Base-by-base conservation (phyloP, 1,140 invertebrate genomes). In the Pseudomyrmex concolor region DNA sequence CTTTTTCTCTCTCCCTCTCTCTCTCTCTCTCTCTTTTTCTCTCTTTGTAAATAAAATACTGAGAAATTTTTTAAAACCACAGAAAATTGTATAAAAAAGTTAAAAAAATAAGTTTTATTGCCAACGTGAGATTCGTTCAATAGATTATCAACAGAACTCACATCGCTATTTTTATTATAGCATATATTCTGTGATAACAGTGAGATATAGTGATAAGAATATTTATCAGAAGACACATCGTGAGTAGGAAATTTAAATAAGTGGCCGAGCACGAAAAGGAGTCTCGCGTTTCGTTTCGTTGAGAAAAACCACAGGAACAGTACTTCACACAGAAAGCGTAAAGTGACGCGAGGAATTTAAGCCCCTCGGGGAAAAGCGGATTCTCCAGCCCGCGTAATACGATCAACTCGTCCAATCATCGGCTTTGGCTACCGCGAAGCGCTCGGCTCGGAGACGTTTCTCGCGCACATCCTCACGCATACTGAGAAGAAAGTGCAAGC, bases 361-460 rank as follows among this genome's bases (percentile, higher is more conserved):
- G 50, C 48, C 43, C 72, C 57, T 51, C 12, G 19, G 25, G 34
- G 43, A 71, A 74, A 73, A 83, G 77, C 64, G 34, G 34, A 34
- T 82, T 85, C 63, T 67, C 22, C 64, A 48, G 72, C 54, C 57
- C 19, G 25, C 59, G 50, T 86, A 86, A 85, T 86, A 70, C 76
- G 84, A 85, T 86, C 70, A 83, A 86, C 62, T 70, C 59, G 57
- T 71, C 70, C 85, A 83, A 86, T 86, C 77, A 86, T 86, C 77
- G 70, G 78, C 84, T 86, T 86, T 76, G 59, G 71, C 70, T 66
- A 76, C 13, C 66, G 43, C 63, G 25, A 76, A 76, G 73, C 51
- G 54, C 19, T 55, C 70, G 12, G 54, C 19, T 55, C 70, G 15
- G 67, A 62, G 60, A 85, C 84, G 70, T 71, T 72, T 9, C 19